Evolutionary conservation across 35 echinoderm and acorn worm species (phyloP).

Genomic region (Stichopus chloronotus): DNA sequence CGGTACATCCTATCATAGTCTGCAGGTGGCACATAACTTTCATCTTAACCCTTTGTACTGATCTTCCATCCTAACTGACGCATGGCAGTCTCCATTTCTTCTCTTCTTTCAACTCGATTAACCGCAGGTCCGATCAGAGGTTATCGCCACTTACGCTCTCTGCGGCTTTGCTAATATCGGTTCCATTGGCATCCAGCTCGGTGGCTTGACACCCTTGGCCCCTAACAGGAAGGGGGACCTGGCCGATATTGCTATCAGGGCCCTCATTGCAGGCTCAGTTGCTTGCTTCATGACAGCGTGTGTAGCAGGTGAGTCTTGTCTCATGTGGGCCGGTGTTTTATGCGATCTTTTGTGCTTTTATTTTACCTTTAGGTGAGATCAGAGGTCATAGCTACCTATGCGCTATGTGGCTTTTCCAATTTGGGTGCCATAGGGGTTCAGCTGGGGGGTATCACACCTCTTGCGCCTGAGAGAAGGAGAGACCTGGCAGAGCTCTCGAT

Average conservation of each 20-base stretch:
- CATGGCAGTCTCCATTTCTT: neutral
- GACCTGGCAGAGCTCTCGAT: constrained; percentile 71
- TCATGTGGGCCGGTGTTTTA: neutral
- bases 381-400: constrained; percentile 84
- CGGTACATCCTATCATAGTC: too few relatives aligned
- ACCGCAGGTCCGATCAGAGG: constrained; percentile 73
- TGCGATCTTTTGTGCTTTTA: too few relatives aligned
- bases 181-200: constrained; percentile 86
- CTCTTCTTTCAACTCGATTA: neutral
- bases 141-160: constrained; percentile 85
- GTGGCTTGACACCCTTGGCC: constrained; percentile 77
- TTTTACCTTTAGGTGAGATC: constrained; percentile 58
- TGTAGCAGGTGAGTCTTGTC: constrained; percentile 80
- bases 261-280: constrained; percentile 80
- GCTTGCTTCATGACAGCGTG: constrained; percentile 95
- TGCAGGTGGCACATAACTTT: too few relatives aligned
- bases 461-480: constrained; percentile 60
- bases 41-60: too few relatives aligned
- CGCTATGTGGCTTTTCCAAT: constrained; percentile 88
- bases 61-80: too few relatives aligned
- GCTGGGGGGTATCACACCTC: constrained; percentile 71
- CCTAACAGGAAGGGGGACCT: constrained; percentile 73
- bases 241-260: constrained; percentile 71
- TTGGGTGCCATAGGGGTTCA: constrained; percentile 72
- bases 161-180: constrained; percentile 92